Conservation (phyloP, 2,113 vertebrate genomes). For the Quiscalus mexicanus region DNA sequence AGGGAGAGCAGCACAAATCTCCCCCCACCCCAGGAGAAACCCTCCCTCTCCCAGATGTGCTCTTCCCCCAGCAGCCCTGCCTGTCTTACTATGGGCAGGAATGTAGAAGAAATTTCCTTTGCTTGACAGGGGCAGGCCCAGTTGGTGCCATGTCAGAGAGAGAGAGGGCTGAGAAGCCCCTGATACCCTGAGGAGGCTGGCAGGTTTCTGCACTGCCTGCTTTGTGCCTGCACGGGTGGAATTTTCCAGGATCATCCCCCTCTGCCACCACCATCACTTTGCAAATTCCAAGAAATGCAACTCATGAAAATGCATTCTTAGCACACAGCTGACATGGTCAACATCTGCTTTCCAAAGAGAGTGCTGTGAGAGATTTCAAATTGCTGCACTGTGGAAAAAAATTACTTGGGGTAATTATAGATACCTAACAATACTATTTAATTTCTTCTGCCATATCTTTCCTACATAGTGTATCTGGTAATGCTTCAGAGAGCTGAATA, state of each 20-base stretch:
- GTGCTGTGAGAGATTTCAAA: slow-evolving; percentile 55
- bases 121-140: background rate
- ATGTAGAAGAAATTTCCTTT: background rate
- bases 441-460: slow-evolving; percentile 53
- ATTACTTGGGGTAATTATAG: slow-evolving; percentile 53
- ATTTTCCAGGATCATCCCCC: slow-evolving; percentile 47
- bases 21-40: fast-evolving
- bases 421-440: slow-evolving; percentile 62
- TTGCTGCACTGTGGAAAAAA: slow-evolving; percentile 57
- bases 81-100: background rate
- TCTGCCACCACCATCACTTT: background rate
- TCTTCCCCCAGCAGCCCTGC: background rate
- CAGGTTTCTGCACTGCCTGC: background rate
- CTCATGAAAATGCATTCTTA: slow-evolving; percentile 69
- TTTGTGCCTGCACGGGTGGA: background rate
- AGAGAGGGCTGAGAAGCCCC: background rate
- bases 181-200: background rate
- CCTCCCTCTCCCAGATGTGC: background rate
- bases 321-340: slow-evolving; percentile 67
- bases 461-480: background rate
- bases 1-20: background rate
- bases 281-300: slow-evolving; percentile 33
- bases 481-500: slow-evolving; percentile 26
- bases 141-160: background rate
- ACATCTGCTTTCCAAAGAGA: slow-evolving; percentile 69